Percentiles rank a stretch among this genome's conserved stretches.
Conservation (phyloP, 2,113 vertebrate species). For the Zosterops japonicus region DNA sequence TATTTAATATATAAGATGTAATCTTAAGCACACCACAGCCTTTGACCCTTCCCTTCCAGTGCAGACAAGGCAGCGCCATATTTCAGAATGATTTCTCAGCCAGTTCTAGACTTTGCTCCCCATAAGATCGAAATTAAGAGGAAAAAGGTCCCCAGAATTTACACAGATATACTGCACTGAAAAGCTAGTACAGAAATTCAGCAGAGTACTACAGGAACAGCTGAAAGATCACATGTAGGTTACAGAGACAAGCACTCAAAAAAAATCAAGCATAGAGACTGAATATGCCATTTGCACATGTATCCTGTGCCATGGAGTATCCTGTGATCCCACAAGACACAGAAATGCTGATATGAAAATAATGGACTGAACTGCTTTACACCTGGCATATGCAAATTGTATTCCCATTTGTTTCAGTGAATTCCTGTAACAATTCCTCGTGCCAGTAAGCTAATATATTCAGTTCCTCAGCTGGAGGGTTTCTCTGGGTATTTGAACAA, state of each 20-base stretch:
- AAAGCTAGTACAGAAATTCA: neutral
- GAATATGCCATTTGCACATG: neutral
- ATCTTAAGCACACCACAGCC: neutral
- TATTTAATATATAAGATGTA: neutral
- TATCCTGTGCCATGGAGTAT: neutral
- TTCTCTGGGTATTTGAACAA: neutral
- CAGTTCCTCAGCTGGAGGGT: neutral
- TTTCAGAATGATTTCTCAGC: neutral
- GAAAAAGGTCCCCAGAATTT: neutral
- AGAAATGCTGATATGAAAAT: neutral
- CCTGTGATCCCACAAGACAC: neutral
- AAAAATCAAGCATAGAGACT: neutral
- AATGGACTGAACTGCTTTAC: neutral
- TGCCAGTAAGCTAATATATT: neutral
- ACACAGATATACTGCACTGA: neutral
- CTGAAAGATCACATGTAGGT: neutral
- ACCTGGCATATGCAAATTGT: neutral
- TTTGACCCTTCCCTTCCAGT: constrained; percentile 17
- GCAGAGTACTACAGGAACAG: neutral
- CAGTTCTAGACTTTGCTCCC: neutral
- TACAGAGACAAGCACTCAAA: neutral
- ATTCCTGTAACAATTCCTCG: neutral
- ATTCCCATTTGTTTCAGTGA: neutral
- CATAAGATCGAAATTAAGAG: neutral
- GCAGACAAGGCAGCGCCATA: neutral